Conservation (phyloP, 2,113 vertebrate genomes). For the Trinectes maculatus region DNA sequence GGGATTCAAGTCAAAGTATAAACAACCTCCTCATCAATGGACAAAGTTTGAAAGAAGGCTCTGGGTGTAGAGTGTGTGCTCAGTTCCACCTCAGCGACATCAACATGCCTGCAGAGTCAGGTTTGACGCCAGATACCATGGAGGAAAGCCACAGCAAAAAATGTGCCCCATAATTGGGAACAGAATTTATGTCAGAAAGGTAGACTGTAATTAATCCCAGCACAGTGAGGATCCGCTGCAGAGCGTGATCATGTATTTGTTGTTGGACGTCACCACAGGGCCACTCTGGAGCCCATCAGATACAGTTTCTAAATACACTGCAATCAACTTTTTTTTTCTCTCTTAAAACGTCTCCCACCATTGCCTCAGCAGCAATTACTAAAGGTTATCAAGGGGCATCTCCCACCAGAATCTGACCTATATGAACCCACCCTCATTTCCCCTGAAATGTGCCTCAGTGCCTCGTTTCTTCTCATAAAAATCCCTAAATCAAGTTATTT, state of each 20-base stretch:
- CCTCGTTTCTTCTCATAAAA: slow-evolving; percentile 83
- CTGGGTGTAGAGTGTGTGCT: slow-evolving; percentile 48
- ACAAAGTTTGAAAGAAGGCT: slow-evolving; percentile 38
- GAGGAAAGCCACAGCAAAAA: slow-evolving; percentile 81
- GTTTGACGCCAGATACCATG: slow-evolving; percentile 60
- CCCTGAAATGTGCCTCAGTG: slow-evolving; percentile 74
- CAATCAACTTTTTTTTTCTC: slow-evolving; percentile 83
- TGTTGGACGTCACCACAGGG: slow-evolving; percentile 89
- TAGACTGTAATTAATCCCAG: slow-evolving; percentile 93
- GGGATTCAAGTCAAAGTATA: slow-evolving; percentile 68
- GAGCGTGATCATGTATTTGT: slow-evolving; percentile 91
- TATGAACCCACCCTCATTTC: slow-evolving; percentile 87
- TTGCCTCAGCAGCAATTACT: slow-evolving; percentile 88
- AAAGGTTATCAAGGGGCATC: slow-evolving; percentile 97
- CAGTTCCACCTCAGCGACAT: slow-evolving; percentile 64
- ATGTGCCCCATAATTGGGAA: slow-evolving; percentile 93
- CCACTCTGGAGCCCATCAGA: slow-evolving; percentile 91
- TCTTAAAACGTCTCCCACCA: slow-evolving; percentile 85
- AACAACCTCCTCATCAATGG: slow-evolving; percentile 73
- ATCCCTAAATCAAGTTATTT: slow-evolving; percentile 78
- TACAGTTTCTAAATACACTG: slow-evolving; percentile 87
- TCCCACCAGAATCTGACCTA: slow-evolving; percentile 82
- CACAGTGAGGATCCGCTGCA: slow-evolving; percentile 89
- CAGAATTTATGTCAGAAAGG: slow-evolving; percentile 91
- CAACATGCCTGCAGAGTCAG: slow-evolving; percentile 44